phyloP scores from a whole-genome alignment of 1,140 invertebrate genomes.

The Neoseiulus cucumeris region DNA sequence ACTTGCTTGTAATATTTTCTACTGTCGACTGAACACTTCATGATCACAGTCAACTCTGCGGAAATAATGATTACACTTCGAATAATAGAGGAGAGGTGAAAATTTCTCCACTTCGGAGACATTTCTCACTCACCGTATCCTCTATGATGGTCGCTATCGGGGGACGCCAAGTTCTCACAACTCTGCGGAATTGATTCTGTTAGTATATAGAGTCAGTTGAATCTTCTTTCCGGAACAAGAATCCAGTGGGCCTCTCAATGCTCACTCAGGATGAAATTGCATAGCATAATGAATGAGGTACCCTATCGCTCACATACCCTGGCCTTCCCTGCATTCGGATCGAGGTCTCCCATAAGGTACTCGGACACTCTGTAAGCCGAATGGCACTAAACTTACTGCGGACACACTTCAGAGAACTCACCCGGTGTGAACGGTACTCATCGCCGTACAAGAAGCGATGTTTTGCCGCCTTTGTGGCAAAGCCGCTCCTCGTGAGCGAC shows the following conservation, averaged over 20 bases:
- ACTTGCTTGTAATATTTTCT: not conserved
- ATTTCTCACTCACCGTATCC: not conserved
- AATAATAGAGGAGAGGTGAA: too few species aligned
- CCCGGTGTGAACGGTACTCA: not conserved
- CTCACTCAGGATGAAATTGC: too few species aligned
- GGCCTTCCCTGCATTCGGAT: conserved; percentile 23
- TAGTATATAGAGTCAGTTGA: too few species aligned
- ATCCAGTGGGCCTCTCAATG: too few species aligned
- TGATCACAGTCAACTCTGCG: too few species aligned
- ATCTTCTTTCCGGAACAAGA: too few species aligned
- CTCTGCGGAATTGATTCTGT: conserved; percentile 1
- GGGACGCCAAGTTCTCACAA: not conserved
- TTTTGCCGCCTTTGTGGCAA: not conserved
- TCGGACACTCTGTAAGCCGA: conserved; percentile 32
- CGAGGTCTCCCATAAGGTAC: conserved; percentile 36
- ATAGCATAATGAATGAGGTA: too few species aligned
- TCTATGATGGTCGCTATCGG: not conserved
- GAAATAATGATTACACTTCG: too few species aligned
- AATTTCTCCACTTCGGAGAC: too few species aligned
- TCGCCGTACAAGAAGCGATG: conserved; percentile 7
- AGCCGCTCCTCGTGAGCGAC: not conserved
- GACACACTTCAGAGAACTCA: not conserved
- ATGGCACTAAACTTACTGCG: conserved; percentile 12
- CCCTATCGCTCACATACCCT: conserved; percentile 24
- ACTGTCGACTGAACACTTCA: too few species aligned